Conservation (phyloP, 2,797 vertebrate species). For the Siniperca obscura region DNA sequence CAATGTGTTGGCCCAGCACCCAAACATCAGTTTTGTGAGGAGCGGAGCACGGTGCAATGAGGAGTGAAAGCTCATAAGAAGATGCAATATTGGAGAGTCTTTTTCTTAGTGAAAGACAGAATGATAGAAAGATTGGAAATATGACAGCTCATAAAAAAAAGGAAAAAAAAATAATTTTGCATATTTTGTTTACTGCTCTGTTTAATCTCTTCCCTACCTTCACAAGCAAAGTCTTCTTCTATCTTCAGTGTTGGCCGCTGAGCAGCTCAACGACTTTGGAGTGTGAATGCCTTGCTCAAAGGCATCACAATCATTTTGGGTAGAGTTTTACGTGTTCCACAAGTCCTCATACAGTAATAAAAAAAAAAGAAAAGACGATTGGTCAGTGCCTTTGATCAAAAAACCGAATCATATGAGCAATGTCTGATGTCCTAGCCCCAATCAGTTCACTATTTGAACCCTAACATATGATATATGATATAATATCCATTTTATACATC, state of each 20-base stretch:
- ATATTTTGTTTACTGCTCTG: not conserved
- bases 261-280: not conserved
- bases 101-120: not conserved
- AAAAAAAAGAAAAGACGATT: not conserved
- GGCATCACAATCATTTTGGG: not conserved
- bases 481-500: not conserved
- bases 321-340: not conserved
- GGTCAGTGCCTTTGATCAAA: not conserved
- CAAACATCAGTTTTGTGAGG: conserved; percentile 8
- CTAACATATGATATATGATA: not conserved
- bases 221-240: not conserved
- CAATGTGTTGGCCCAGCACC: conserved; percentile 14
- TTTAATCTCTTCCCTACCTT: not conserved
- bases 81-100: conserved; percentile 6
- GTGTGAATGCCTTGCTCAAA: not conserved
- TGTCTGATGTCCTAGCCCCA: not conserved
- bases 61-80: conserved; percentile 48
- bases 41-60: conserved; percentile 14
- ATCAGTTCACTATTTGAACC: not conserved
- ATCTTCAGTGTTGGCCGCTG: not conserved
- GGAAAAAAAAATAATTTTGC: not conserved
- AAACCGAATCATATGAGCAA: not conserved
- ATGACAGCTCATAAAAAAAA: not conserved
- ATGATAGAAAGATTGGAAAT: conserved; percentile 19
- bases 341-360: not conserved